Percentiles rank a stretch among this genome's conserved stretches.
Conservation (phyloP, 2,797 vertebrate genomes). For the Macrochelys suwanniensis region DNA sequence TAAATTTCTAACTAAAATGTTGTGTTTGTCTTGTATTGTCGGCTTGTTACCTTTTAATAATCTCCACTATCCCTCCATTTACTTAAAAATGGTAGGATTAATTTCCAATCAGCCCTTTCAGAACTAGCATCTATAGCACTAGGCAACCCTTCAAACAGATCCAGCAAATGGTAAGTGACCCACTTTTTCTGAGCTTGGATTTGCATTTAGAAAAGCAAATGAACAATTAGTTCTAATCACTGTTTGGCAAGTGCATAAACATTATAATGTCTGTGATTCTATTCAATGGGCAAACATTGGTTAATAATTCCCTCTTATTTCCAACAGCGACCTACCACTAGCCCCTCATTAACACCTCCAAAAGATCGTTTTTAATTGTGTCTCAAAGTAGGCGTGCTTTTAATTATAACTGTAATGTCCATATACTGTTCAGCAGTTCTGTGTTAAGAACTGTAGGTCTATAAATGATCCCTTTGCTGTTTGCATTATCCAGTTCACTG, state of each 20-base stretch:
- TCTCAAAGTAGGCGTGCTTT: neutral
- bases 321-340: neutral
- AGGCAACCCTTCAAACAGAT: conserved; percentile 15
- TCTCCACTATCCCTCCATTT: neutral
- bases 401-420: neutral
- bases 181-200: conserved; percentile 2
- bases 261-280: conserved; percentile 6
- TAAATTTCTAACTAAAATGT: neutral
- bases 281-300: conserved; percentile 9
- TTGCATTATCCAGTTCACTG: accelerated
- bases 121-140: neutral
- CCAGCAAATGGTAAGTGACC: neutral
- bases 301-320: neutral
- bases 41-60: neutral
- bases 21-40: conserved; percentile 16
- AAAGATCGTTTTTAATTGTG: neutral
- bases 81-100: neutral
- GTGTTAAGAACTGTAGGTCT: neutral
- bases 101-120: conserved; percentile 16
- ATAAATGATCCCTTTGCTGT: neutral
- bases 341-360: conserved; percentile 27
- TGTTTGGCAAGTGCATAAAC: conserved; percentile 49
- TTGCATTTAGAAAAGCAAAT: conserved; percentile 56
- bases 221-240: conserved; percentile 27
- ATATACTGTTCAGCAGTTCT: conserved; percentile 9